These are phyloP conservation scores for Neocrepidodera transversa DNA, from an alignment of 2,888 invertebrate genomes.

Conservation along the genomic window DNA sequence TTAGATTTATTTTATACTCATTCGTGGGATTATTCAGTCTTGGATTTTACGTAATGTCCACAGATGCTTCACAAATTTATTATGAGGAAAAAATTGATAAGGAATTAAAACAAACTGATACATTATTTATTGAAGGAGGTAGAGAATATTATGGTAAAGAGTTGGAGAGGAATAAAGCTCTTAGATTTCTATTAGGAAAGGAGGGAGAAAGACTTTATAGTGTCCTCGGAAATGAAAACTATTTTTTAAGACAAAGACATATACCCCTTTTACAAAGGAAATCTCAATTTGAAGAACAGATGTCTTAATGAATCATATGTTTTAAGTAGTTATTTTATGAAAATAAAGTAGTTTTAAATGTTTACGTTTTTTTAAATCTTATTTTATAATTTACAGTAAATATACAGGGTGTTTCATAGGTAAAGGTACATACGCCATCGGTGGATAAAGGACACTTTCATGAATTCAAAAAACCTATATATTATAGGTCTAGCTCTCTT, in stretches of 20 bases:
- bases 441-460: too few relatives aligned
- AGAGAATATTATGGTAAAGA: constrained; percentile 78
- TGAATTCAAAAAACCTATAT: too few relatives aligned
- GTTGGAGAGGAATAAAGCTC: constrained; percentile 75
- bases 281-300: constrained; percentile 66
- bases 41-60: constrained; percentile 69
- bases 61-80: constrained; percentile 69
- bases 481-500: too few relatives aligned
- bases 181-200: constrained; percentile 70
- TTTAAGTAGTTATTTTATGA: neutral
- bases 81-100: constrained; percentile 72
- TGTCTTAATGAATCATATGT: neutral
- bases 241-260: constrained; percentile 69
- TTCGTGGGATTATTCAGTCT: constrained; percentile 66
- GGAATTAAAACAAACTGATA: constrained; percentile 66
- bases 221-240: constrained; percentile 74
- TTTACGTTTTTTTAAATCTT: too few relatives aligned
- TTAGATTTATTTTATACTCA: constrained; percentile 64
- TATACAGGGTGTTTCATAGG: too few relatives aligned
- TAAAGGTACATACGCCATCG: too few relatives aligned
- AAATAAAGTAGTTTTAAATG: neutral
- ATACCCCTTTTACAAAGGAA: constrained; percentile 72
- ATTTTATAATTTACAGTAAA: too few relatives aligned
- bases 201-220: constrained; percentile 70
- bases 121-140: constrained; percentile 74